Base-by-base conservation (phyloP, 2,888 invertebrate genomes). In the Morpho helenor region DNA sequence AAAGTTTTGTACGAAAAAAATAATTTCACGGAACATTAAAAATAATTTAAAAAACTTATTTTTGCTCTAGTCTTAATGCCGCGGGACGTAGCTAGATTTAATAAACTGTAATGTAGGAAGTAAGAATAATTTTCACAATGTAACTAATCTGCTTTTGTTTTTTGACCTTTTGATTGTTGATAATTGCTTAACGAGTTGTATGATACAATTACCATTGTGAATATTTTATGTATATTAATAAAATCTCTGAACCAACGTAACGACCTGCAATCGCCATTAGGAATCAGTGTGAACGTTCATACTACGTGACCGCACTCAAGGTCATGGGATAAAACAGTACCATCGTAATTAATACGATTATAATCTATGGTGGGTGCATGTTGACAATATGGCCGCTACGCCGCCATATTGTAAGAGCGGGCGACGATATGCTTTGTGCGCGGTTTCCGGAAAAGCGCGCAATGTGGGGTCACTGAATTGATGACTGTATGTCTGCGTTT, bases 241-340 rank as follows among this genome's bases (percentile, higher is more conserved):
- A 80, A 85, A 79, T 75, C 86, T 79, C 75, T 88, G 87, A 88
- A 87, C 87, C 85, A 76, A 76, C 74, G 71, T 77, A 73, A 59
- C 80, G 83, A 84, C 80, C 84, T 72, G 69, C 72, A 80, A 88
- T 87, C 88, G 52, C 55, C 41, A 68, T 69, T 78, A 75, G 65
- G 68, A 68, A 87, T 88, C 87, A 75, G 78, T 68, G 73, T 76
- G 79, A 77, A 79, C 77, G 79, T 82, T 85, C 82, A 82, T 80
- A 79, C 76, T 73, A 69, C 68, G 76, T 76, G 79, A 80, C 80
- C 84, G 78, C 79, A 65, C 68, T 68, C 84, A 89, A 89, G 89
- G 89, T 80, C 84, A 84, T 76, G 69, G 63, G 43, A 68, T 70
- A 69, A 77, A 81, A 86, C 80, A 85, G 83, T 80, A 78, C 65